These are phyloP conservation scores for Neogobius melanostomus DNA, from an alignment of 2,113 vertebrate genomes.

Conservation along the genomic window DNA sequence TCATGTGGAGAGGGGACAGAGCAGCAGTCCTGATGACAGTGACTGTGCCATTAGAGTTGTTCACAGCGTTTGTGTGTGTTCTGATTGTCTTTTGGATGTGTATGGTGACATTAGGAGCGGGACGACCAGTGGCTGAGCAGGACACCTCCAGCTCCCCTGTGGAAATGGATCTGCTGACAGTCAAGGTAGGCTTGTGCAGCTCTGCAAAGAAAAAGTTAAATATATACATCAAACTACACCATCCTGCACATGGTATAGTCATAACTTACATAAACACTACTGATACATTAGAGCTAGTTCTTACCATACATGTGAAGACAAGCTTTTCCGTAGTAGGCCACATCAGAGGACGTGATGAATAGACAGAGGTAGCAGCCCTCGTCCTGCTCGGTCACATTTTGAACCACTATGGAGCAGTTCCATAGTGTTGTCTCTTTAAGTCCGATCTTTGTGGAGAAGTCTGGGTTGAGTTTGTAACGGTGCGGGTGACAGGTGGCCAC, in stretches of 20 bases:
- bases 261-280: no score
- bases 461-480: neutral
- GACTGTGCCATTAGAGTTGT: no score
- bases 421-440: conserved; percentile 5
- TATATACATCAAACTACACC: no score
- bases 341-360: conserved; percentile 40
- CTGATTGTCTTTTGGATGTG: neutral
- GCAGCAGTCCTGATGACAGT: no score
- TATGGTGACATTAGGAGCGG: conserved; percentile 40
- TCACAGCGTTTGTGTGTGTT: no score
- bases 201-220: conserved; percentile 24
- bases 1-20: neutral
- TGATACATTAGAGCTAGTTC: neutral
- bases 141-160: conserved; percentile 7
- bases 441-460: conserved; percentile 3
- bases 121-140: conserved; percentile 51
- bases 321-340: neutral
- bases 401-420: conserved; percentile 40
- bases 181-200: conserved; percentile 36
- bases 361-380: conserved; percentile 47
- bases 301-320: conserved; percentile 55
- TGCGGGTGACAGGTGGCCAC: neutral
- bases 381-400: conserved; percentile 25
- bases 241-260: no score
- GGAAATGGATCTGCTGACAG: conserved; percentile 13